These are phyloP conservation scores for Pyrgus malvae DNA, from an alignment of 2,888 invertebrate genomes.

Conservation along the genomic window DNA sequence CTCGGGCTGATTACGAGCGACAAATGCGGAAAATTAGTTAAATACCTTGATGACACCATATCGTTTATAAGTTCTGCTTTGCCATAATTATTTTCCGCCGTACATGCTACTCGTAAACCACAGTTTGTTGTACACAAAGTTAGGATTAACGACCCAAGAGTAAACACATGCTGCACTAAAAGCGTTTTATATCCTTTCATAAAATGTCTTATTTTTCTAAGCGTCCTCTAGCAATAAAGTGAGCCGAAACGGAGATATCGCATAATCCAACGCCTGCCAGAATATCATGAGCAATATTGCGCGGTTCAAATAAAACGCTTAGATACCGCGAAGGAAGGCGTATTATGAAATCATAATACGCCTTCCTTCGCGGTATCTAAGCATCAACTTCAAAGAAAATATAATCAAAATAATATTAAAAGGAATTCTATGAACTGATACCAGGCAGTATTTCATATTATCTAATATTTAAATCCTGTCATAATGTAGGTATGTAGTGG, in stretches of 20 bases:
- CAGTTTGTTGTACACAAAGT: conserved; percentile 56
- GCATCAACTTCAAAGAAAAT: too few species aligned
- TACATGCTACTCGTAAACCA: conserved; percentile 46
- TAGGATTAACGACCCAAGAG: conserved; percentile 60
- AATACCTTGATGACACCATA: conserved; percentile 58
- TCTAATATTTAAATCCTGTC: too few species aligned
- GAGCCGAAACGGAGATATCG: conserved; percentile 24
- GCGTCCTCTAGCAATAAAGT: conserved; percentile 42
- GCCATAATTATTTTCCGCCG: conserved; percentile 56
- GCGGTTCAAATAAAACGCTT: conserved; percentile 17
- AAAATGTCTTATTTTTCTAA: conserved; percentile 49
- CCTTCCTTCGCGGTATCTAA: too few species aligned
- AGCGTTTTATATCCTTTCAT: conserved; percentile 56
- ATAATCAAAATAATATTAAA: too few species aligned
- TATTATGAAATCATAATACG: conserved; percentile 7
- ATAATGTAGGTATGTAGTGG: too few species aligned
- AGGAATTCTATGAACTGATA: too few species aligned
- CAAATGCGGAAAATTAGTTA: conserved; percentile 69
- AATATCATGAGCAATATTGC: conserved; percentile 50
- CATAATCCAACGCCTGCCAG: conserved; percentile 47
- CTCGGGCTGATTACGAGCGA: conserved; percentile 67
- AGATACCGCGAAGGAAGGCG: conserved; percentile 10
- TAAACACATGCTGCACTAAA: conserved; percentile 66
- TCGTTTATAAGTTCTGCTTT: conserved; percentile 32
- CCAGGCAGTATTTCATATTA: too few species aligned